Base-by-base conservation (phyloP, 2,797 vertebrate genomes). In the Petrocephalus schoutedeni region DNA sequence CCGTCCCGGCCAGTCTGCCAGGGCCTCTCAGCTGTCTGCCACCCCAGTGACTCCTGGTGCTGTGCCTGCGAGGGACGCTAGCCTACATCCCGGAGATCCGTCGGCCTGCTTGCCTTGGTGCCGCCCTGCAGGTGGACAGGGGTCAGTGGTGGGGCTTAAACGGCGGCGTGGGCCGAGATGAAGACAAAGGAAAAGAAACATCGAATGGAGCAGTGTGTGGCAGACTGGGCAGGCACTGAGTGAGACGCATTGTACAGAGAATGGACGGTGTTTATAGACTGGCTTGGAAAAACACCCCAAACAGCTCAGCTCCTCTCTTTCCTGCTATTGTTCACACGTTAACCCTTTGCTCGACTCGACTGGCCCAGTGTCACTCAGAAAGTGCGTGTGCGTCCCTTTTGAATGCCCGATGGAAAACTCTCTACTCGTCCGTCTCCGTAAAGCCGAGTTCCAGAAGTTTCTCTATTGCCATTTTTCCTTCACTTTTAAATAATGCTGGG, bases 261-360 rank as follows among this genome's bases (percentile, higher is more conserved):
- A 82, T 87, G 94, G 92, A 88, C 88, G 71, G 87, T 32, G 64
- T 36, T 36, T 32, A 71, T 16, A 36, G 28, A 6, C 92, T 36
- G 16, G 28, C 71, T 71, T 77, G 71, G 71, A 77, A 77, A 77
- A 77, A 77, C 2, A 49, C 6, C 87, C 92, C 93, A 94, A 92
- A 94, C 90, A 93, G 93, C 92, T 92, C 90, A 87, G 85, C 89
- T 80, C 89, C 90, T 86, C 64, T 61, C 90, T 87, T 94, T 95
- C 94, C 94, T 92, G 91, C 93, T 91, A 94, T 95, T 95, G 94
- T 95, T 93, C 92, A 80, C 74, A 90, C 91, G 77, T 74, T 91
- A 88, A 91, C 90, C 64, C 85, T 91, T 88, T 90, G 88, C 89
- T 45, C 41, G 41, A 91, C 91, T 94, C 91, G 87, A 89, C 89